phyloP scores from a whole-genome alignment of 2,888 invertebrate genomes.

The Pharmacophagus antenor region DNA sequence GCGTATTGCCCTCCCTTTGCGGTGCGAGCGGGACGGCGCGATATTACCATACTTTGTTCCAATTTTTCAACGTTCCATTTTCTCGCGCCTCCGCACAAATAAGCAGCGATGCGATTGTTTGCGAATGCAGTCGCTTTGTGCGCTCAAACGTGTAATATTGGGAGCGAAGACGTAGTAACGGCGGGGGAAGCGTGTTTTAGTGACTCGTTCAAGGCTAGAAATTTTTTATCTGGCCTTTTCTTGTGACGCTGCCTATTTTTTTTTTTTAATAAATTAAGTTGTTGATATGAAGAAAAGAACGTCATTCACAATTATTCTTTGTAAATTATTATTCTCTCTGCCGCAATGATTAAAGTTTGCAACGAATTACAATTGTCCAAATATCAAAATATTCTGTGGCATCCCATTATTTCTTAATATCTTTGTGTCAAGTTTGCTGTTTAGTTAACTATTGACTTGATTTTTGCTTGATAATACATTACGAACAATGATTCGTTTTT shows the following conservation, averaged over 20 bases:
- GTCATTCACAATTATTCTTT: too few species aligned
- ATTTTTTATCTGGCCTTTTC: background rate
- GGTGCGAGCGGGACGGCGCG: background rate
- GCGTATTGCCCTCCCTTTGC: background rate
- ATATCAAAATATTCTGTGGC: too few species aligned
- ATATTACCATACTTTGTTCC: constrained; percentile 24
- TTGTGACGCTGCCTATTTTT: background rate
- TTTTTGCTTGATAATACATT: too few species aligned
- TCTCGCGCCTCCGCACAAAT: constrained; percentile 1
- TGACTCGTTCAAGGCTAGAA: constrained; percentile 8
- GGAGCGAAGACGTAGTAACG: background rate
- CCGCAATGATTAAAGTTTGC: too few species aligned
- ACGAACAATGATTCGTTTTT: too few species aligned
- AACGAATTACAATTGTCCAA: too few species aligned
- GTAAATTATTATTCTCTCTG: too few species aligned
- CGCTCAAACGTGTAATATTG: constrained; percentile 11
- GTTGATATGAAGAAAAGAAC: too few species aligned
- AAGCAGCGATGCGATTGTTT: constrained; percentile 10
- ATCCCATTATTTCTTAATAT: too few species aligned
- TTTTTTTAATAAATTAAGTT: background rate
- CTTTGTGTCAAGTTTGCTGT: too few species aligned
- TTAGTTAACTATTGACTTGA: too few species aligned
- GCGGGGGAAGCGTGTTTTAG: background rate
- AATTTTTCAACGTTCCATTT: constrained; percentile 23
- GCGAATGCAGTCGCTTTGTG: constrained; percentile 15